phyloP scores from a whole-genome alignment of 2,797 vertebrate species.

The Falco berigora region DNA sequence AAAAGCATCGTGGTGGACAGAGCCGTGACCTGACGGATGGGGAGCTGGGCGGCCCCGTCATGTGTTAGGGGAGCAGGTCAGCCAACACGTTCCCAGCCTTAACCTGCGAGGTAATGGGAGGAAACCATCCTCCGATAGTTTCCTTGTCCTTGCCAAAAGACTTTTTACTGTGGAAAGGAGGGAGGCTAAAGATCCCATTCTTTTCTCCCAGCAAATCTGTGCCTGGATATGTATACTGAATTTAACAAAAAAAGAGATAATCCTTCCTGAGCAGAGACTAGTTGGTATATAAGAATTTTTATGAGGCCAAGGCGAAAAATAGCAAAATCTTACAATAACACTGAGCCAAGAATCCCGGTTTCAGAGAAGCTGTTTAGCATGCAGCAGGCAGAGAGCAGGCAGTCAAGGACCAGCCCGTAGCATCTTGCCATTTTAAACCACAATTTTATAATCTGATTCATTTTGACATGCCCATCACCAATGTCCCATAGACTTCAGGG shows the following conservation, averaged over 20 bases:
- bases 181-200: background rate
- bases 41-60: rapidly evolving
- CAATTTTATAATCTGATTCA: background rate
- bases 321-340: background rate
- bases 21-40: background rate
- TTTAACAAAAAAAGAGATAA: background rate
- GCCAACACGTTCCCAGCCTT: background rate
- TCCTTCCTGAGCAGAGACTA: background rate
- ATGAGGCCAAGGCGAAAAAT: background rate
- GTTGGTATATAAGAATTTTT: background rate
- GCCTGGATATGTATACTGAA: background rate
- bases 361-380: background rate
- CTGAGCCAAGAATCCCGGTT: background rate
- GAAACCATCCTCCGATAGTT: background rate
- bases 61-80: background rate
- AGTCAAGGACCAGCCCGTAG: background rate
- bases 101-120: background rate
- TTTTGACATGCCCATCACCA: background rate
- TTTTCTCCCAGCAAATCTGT: background rate
- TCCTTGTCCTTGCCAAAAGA: background rate
- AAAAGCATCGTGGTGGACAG: background rate
- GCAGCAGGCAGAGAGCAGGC: constrained; percentile 12
- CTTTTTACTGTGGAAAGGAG: background rate
- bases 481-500: background rate
- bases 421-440: background rate